Evolutionary conservation across 2,888 invertebrate species (phyloP), one percentile per base, ranked within the genome.

Genomic region (Meandrusa payeni): DNA sequence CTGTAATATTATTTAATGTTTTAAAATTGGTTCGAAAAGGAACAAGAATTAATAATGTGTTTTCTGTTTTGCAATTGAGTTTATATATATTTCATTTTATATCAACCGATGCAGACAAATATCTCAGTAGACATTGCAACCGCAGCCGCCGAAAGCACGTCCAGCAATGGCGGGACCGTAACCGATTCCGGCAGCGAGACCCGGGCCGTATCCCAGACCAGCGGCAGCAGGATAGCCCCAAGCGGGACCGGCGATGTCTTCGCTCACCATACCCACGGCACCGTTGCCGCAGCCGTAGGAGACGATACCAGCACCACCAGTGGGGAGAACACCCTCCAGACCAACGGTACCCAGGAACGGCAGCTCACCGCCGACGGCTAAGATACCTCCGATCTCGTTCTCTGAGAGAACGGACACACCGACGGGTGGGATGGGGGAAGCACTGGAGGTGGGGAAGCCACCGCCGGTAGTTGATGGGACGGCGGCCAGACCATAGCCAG

Each of bases 251-350:
- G 40, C 40, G 7, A 46, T 24, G 34, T 57, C 54, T 23, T 61
- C 60, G 34, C 55, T 37, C 12, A 54, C 33, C 10, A 59, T 58
- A 10, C 51, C 55, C 5, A 57, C 54, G 31, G 47, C 49, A 12
- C 55, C 56, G 33, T 57, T 54, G 3, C 67, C 63, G 39, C 59
- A 59, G 10, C 60, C 54, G 38, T 62, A 65, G 19, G 57, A 47
- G 4, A 61, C 60, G 2, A 55, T 52, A 34, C 69, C 71, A 20
- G 58, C 54, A 7, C 72, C 74, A 34, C 51, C 50, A 4, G 68
- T 57, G 1, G 64, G 58, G 9, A 72, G 38, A 3, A 41, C 44
- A 1, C 68, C 68, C 36, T 64, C 67, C 2, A 69, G 47, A 12
- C 58, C 61, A 1, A 69, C 70, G 6, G 61, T 50, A 3, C 61